These are phyloP conservation scores for Rhabdomys dilectus DNA, from an alignment of 2,113 vertebrate species.

Conservation along the genomic window DNA sequence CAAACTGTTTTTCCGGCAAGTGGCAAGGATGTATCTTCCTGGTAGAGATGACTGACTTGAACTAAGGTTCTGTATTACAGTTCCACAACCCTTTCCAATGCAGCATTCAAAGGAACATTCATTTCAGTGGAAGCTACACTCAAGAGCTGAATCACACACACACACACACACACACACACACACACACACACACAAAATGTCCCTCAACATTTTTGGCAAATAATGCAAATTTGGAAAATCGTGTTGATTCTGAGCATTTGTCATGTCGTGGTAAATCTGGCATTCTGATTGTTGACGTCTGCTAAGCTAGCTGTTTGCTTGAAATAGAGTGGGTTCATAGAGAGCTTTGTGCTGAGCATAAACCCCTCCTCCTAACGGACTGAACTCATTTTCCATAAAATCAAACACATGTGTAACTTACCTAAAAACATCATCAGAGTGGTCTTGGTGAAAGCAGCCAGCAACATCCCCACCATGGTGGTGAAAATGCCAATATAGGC, in stretches of 20 bases:
- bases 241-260: neutral
- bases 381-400: constrained; percentile 30
- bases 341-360: constrained; percentile 1
- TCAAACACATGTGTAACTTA: constrained; percentile 85
- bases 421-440: constrained; percentile 95
- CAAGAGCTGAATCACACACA: constrained; percentile 46
- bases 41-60: neutral
- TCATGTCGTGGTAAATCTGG: neutral
- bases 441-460: constrained; percentile 92
- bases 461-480: constrained; percentile 87
- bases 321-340: neutral
- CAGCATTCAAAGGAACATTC: constrained; percentile 33
- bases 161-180: neutral
- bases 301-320: constrained; percentile 29
- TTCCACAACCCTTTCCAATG: neutral
- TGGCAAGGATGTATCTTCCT: neutral
- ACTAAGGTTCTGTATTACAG: neutral
- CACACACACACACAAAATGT: neutral
- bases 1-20: neutral
- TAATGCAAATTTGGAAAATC: constrained; percentile 18
- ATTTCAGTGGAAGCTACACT: neutral
- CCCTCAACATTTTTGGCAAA: constrained; percentile 12
- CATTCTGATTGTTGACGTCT: neutral
- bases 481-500: constrained; percentile 93
- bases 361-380: neutral